Evolutionary conservation across 2,888 invertebrate genomes (phyloP).

Genomic region (Drepana falcataria): DNA sequence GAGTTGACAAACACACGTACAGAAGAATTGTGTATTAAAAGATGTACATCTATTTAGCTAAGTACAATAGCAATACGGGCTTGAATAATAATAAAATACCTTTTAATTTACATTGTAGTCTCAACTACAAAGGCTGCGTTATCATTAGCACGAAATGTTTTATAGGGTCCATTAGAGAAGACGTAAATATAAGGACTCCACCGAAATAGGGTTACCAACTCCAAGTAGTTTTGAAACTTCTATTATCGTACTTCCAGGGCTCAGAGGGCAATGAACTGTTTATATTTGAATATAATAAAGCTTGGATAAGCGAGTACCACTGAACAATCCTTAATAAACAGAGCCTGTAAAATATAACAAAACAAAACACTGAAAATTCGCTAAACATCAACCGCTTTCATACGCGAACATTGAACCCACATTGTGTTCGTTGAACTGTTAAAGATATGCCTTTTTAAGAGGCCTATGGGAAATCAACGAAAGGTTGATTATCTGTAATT

Average conservation of each 20-base stretch:
- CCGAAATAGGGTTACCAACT: background rate
- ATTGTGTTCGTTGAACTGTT: background rate
- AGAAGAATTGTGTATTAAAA: too few relatives aligned
- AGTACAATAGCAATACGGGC: too few relatives aligned
- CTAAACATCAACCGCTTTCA: background rate
- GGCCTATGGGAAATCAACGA: too few relatives aligned
- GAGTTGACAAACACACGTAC: too few relatives aligned
- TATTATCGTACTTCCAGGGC: background rate
- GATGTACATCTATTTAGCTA: too few relatives aligned
- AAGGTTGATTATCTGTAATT: too few relatives aligned
- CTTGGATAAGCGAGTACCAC: background rate
- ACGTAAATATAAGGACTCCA: too few relatives aligned
- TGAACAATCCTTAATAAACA: background rate
- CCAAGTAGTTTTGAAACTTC: background rate
- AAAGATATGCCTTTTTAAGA: too few relatives aligned
- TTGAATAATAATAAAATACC: too few relatives aligned
- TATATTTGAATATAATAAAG: background rate
- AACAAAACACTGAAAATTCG: slow-evolving; percentile 1
- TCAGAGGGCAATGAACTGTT: background rate
- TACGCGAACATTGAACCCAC: background rate
- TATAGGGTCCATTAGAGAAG: background rate
- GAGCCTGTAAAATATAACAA: background rate
- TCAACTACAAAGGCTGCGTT: too few relatives aligned
- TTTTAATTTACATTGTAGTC: too few relatives aligned
- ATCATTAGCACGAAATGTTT: too few relatives aligned